A percentile compares a stretch with the other conserved stretches of the same genome.
Conservation (phyloP, 2,797 vertebrate species). For the Bucorvus abyssinicus region DNA sequence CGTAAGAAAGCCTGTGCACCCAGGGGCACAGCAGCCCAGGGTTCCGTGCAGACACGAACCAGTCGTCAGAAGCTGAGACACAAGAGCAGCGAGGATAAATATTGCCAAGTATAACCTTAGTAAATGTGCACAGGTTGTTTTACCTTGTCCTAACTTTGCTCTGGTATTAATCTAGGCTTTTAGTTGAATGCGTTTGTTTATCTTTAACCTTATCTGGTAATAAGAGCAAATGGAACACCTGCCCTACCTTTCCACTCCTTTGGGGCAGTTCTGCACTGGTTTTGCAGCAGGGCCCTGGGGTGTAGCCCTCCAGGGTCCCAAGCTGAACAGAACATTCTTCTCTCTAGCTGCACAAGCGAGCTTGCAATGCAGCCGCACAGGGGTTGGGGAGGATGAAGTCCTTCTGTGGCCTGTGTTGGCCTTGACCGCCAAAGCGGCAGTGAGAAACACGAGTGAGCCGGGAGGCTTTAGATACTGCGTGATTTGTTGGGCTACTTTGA, state of each 20-base stretch:
- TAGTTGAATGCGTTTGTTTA: not conserved
- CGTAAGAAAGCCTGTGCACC: not conserved
- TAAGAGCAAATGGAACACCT: not conserved
- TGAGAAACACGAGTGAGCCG: not conserved
- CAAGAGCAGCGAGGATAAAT: not conserved
- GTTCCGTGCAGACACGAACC: not conserved
- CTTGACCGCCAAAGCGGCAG: not conserved
- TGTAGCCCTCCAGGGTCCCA: not conserved
- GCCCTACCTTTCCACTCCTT: not conserved
- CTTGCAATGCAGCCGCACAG: not conserved
- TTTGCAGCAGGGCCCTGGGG: not conserved
- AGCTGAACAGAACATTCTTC: not conserved
- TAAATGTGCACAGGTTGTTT: not conserved
- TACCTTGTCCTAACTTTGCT: not conserved
- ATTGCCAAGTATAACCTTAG: not conserved
- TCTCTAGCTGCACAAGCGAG: not conserved
- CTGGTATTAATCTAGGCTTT: not conserved
- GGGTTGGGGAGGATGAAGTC: not conserved
- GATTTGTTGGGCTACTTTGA: not conserved
- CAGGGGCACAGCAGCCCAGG: not conserved
- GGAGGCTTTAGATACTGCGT: not conserved
- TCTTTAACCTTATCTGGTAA: conserved; percentile 17
- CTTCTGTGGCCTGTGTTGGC: not conserved
- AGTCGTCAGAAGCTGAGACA: not conserved
- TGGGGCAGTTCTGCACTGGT: conserved; percentile 29